Evolutionary conservation across 2,797 vertebrate species (phyloP).

Genomic region (Dromococcyx pavoninus): DNA sequence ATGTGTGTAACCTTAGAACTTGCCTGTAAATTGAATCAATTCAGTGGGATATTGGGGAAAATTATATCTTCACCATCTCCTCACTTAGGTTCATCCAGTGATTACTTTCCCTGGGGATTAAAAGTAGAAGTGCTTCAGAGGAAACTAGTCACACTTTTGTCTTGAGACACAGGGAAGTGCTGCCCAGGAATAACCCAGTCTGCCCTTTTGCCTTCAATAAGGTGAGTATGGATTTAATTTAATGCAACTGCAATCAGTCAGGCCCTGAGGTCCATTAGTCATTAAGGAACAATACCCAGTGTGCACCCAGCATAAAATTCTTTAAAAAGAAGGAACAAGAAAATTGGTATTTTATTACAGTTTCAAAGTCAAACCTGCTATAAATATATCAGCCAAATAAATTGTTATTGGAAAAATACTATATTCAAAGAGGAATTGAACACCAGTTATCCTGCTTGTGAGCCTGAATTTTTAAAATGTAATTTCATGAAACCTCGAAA

Average conservation of each 20-base stretch:
- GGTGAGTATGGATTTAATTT: neutral
- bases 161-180: neutral
- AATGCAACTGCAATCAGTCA: neutral
- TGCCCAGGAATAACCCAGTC: neutral
- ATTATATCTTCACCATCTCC: neutral
- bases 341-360: neutral
- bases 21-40: neutral
- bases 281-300: neutral
- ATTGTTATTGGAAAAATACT: neutral
- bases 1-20: neutral
- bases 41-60: neutral
- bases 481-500: conserved; percentile 9
- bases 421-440: neutral
- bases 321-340: neutral
- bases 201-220: neutral
- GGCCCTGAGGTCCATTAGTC: neutral
- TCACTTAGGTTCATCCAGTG: neutral
- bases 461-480: conserved; percentile 2
- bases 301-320: neutral
- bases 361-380: neutral
- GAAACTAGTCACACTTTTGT: neutral
- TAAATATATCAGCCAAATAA: conserved; percentile 1
- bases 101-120: neutral
- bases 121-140: neutral
- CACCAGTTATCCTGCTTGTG: neutral